Percentiles rank a stretch among this genome's conserved stretches.
Conservation (phyloP, 92 coral and sea anemone genomes). For the Epizoanthus scotinus region DNA sequence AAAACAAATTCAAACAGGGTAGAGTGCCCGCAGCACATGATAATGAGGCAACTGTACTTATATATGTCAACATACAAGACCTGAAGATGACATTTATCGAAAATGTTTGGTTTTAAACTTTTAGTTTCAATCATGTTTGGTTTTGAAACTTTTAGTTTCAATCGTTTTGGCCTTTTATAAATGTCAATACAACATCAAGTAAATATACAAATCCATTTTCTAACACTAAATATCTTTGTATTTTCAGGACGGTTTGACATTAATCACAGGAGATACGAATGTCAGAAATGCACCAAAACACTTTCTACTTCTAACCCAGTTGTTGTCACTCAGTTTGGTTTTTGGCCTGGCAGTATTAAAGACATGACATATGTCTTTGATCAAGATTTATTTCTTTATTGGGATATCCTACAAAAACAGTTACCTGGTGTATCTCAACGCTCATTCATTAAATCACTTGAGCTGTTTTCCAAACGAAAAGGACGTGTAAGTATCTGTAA, state of each 20-base stretch:
- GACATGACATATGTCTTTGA: slow-evolving; percentile 58
- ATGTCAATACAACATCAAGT: too few relatives aligned
- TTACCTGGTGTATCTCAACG: slow-evolving; percentile 65
- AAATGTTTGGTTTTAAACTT: too few relatives aligned
- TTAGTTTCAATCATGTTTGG: too few relatives aligned
- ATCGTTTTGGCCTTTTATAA: too few relatives aligned
- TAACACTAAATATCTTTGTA: not conserved
- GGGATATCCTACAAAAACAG: slow-evolving; percentile 61
- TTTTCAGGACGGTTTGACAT: slow-evolving; percentile 63
- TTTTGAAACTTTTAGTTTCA: too few relatives aligned
- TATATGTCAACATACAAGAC: too few relatives aligned
- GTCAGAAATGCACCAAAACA: slow-evolving; percentile 37
- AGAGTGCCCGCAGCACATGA: too few relatives aligned
- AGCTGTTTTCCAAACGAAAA: slow-evolving; percentile 55
- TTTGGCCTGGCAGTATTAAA: slow-evolving; percentile 70
- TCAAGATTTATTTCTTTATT: slow-evolving; percentile 50
- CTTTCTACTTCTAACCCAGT: slow-evolving; percentile 50
- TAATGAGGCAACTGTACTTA: too few relatives aligned
- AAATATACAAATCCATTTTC: too few relatives aligned
- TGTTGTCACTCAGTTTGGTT: slow-evolving; percentile 51
- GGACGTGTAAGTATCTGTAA: slow-evolving; percentile 54
- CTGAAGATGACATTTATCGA: too few relatives aligned
- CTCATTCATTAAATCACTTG: slow-evolving; percentile 59
- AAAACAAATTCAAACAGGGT: too few relatives aligned
- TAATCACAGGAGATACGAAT: slow-evolving; percentile 38